Base-by-base conservation (phyloP, 53 echinoderm and acorn worm genomes). In the Stichopus horrens region DNA sequence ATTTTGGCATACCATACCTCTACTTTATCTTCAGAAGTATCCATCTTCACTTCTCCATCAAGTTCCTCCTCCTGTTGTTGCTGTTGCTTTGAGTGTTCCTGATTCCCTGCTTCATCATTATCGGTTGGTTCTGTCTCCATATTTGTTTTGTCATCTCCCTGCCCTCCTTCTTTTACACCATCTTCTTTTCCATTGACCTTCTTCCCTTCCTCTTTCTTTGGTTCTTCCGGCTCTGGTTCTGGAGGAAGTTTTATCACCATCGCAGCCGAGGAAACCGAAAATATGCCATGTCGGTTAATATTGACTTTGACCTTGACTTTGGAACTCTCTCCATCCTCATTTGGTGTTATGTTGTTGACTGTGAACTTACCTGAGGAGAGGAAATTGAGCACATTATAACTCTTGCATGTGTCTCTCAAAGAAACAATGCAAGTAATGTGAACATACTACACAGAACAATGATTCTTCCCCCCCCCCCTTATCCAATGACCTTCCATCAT, bases 301-400 rank as follows among this genome's bases (percentile, higher is more conserved):
- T 95, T 86, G 16, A 98, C 95, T 74, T 96, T 98, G 74, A 98
- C 96, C 88, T 98, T 98, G 82, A 98, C 91, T 89, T 96, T 98
- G 23, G 95, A 93, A 85, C 98, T 96, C 82, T 98, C 98, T 22
- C 92, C 96, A 74, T 95, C 95, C 4, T 94, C 75, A 6, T 91
- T 90, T 9, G 95, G 96, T 57, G 89, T 96, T n/a, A 98, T 94
- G 56, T 94, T 92, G 73, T 94, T 93, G 74, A 98, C 91, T 73
- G 77, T 92, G 91, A 95, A 98, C 57, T 76, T 89, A 87, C 98
- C 98, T 98, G 66, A 37, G 37, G 2, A 37, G 37, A 37, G 37
- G 37, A 37, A 37, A 37, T 37, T 37, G 37, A 37, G 37, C 37
- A 37, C 37, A 37, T 37, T 1, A 37, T 37, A 1, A 37, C 37